Base-by-base conservation (phyloP, 2,113 vertebrate species). In the Erinaceus europaeus region DNA sequence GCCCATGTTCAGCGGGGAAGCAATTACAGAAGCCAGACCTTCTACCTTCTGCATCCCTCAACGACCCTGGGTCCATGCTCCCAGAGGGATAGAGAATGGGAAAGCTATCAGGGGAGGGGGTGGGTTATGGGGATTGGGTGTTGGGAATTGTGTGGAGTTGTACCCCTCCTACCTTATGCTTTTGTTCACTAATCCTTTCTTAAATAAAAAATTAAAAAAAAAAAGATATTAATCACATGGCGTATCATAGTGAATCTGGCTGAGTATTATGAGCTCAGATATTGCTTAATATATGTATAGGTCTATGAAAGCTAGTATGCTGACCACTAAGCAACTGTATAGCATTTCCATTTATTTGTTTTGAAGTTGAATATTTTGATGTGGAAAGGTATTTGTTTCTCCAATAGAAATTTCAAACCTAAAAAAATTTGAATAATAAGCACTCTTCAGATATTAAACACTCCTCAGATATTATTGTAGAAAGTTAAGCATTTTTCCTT, bases 401-500 rank as follows among this genome's bases (percentile, higher is more conserved):
- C 8, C 38, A 64, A n/a, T 1, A 65, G 62, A 69, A 52, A 68
- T 50, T 62, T 38, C 8, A 59, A 25, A 13, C 6, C 32, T 20
- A 65, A 46, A 80, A 77, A 86, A 87, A 44, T 3, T 59, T 92
- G 17, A 86, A 65, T 71, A 67, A 55, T 38, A 65, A 90, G 20
- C 6, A 84, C 44, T 38, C 89, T 73, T 34, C 84, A 90, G 23
- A 2, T 23, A 48, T 91, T 64, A 62, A 84, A 91, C 11, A 80
- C 9, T 34, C 2, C 11, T 85, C 6, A 55, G 21, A 75, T 81
- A 46, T 78, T 88, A 23, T 44, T 79, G 7, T 75, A 69, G 5
- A 76, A 21, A 40, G 9, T 82, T 55, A 59, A 12, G 7, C 32
- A 86, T 46, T 88, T 71, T 21, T 18, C n/a, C 14, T 89, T 55